These are phyloP conservation scores for Atherinosoma microstoma DNA, from an alignment of 2,797 vertebrate species.

Conservation along the genomic window DNA sequence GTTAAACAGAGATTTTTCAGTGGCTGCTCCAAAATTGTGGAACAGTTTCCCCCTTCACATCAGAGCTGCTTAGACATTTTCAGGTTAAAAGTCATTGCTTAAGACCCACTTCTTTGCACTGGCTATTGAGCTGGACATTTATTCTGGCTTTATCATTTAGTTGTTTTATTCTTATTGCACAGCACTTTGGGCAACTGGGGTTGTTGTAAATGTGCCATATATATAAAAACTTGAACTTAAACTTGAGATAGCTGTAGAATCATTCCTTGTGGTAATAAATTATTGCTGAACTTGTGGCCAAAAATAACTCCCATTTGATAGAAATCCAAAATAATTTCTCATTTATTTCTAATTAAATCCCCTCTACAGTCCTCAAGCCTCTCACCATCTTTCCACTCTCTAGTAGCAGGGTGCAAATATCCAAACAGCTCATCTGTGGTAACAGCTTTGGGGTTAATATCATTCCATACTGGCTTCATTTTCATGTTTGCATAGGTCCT, in stretches of 20 bases:
- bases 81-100: no score
- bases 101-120: no score
- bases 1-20: no score
- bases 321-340: constrained; percentile 14
- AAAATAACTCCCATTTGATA: constrained; percentile 24
- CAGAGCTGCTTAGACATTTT: no score
- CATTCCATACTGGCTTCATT: constrained; percentile 81
- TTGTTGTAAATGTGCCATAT: no score
- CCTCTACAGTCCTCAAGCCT: neutral
- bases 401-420: constrained; percentile 83
- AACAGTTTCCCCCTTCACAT: no score
- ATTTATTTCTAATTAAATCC: constrained; percentile 26
- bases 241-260: neutral
- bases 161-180: no score
- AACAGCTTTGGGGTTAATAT: constrained; percentile 86
- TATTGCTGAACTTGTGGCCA: constrained; percentile 4
- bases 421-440: constrained; percentile 85
- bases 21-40: no score
- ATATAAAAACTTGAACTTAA: no score
- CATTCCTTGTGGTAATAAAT: constrained; percentile 18
- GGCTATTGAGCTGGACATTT: no score
- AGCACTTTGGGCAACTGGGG: no score
- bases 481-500: constrained; percentile 83
- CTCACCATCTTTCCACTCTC: constrained; percentile 88
- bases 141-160: no score